Evolutionary conservation across 2,797 vertebrate species (phyloP).

Genomic region (Amphiprion clarkii): DNA sequence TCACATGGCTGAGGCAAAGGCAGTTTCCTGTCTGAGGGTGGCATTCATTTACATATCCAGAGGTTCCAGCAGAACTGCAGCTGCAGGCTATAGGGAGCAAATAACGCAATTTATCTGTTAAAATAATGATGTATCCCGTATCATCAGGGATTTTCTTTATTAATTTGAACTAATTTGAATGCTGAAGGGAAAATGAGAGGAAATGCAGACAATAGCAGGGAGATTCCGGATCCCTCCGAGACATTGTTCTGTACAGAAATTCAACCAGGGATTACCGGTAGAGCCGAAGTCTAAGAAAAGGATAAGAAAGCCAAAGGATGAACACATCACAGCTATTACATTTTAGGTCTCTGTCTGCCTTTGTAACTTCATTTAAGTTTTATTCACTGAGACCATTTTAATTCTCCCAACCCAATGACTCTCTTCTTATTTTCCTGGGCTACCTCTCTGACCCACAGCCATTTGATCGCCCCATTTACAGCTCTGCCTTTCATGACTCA

Average conservation of each 20-base stretch:
- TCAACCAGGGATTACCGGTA: slow-evolving; percentile 1
- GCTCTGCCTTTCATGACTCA: slow-evolving; percentile 36
- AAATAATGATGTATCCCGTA: background rate
- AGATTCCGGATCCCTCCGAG: slow-evolving; percentile 36
- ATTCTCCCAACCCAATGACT: slow-evolving; percentile 7
- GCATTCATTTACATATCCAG: slow-evolving; percentile 77
- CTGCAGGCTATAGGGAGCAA: slow-evolving; percentile 84
- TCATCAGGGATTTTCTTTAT: slow-evolving; percentile 10
- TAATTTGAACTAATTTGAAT: slow-evolving; percentile 31
- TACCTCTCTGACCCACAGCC: slow-evolving; percentile 39
- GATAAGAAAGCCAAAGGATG: slow-evolving; percentile 36
- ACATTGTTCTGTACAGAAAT: slow-evolving; percentile 20
- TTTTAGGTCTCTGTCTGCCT: slow-evolving; percentile 33
- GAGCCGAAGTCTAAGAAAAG: slow-evolving; percentile 9
- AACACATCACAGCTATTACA: slow-evolving; percentile 28
- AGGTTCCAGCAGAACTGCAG: slow-evolving; percentile 85
- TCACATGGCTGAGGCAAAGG: slow-evolving; percentile 88
- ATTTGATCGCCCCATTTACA: slow-evolving; percentile 35
- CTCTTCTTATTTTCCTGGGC: background rate
- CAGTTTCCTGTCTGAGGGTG: slow-evolving; percentile 88
- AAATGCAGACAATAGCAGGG: slow-evolving; percentile 25
- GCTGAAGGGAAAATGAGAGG: slow-evolving; percentile 19
- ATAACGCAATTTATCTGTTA: slow-evolving; percentile 1
- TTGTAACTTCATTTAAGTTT: slow-evolving; percentile 46
- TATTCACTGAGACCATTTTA: slow-evolving; percentile 24